A percentile compares a stretch with the other conserved stretches of the same genome.
Conservation (phyloP, 2,113 vertebrate species). For the Lepidothrix coronata region DNA sequence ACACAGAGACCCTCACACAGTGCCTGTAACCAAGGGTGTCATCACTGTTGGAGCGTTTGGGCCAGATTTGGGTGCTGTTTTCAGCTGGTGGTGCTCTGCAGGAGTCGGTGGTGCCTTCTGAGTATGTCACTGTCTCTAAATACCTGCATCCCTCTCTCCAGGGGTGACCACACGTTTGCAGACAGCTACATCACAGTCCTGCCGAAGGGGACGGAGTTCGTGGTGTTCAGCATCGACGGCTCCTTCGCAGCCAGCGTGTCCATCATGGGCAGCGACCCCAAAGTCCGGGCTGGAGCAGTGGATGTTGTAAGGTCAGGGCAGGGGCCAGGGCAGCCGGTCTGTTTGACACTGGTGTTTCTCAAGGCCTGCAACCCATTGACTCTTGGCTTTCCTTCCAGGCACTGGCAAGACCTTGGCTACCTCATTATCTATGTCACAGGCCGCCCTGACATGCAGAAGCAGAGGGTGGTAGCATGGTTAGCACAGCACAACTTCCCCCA, state of each 20-base stretch:
- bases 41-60: background rate
- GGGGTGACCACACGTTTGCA: slow-evolving; percentile 93
- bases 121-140: background rate
- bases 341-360: fast-evolving
- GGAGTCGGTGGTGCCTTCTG: background rate
- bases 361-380: background rate
- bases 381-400: slow-evolving; percentile 67
- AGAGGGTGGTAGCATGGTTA: slow-evolving; percentile 97
- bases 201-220: slow-evolving; percentile 90
- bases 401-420: slow-evolving; percentile 99
- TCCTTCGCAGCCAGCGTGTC: slow-evolving; percentile 99
- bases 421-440: slow-evolving; percentile 97
- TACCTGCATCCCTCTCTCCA: slow-evolving; percentile 61
- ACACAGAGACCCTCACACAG: background rate
- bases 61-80: background rate
- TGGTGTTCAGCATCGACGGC: slow-evolving; percentile 98
- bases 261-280: slow-evolving; percentile 99
- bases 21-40: background rate
- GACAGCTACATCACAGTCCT: slow-evolving; percentile 94
- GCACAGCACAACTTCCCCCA: slow-evolving; percentile 99
- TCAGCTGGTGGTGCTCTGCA: background rate
- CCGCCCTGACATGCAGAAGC: slow-evolving; percentile 99
- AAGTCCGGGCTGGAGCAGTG: slow-evolving; percentile 94
- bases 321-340: background rate
- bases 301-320: slow-evolving; percentile 91